Base-by-base conservation (phyloP, 2,797 vertebrate genomes). In the Urophycis tenuis region DNA sequence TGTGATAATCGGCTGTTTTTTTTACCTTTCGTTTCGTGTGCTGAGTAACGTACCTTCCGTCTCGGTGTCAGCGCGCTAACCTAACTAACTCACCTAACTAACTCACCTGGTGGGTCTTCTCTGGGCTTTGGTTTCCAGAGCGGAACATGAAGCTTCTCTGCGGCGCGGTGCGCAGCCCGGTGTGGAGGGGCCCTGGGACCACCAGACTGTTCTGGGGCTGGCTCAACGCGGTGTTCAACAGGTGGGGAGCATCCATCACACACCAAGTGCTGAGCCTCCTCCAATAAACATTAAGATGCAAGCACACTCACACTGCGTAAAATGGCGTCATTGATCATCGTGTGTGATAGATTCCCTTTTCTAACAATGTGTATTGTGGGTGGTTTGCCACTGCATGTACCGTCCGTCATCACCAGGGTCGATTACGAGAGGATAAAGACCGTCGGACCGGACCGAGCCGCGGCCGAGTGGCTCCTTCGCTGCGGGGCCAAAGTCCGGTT, bases 221-320 rank as follows among this genome's bases (percentile, higher is more conserved):
- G 97, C 91, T 99, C 81, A 99, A 99, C 69, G 92, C 96, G 0
- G 95, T 99, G 36, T 99, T 99, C 88, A 99, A 99, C 94, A 97
- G 94, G 97, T 99, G 90, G 94, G 92, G 25, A 30, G 17, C 32
- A 10, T 30, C 22, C 36, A 41, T 2, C 30, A n/a, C 12, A 19
- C 71, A 33, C 17, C 22, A 32, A 35, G 8, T 19, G 17, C 45
- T 22, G 14, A 14, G 4, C 39, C 39, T 41, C 39, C 14, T 41
- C 39, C 3, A 41, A 41, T 41, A 41, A 41, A 41, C 19, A 19
- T 1, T 53, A 53, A 34, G 33, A 34, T 34, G 33, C 33, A 34
- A 34, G 7, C 36, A 39, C 36, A 39, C 36, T 6, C 5, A 39
- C 11, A 39, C 36, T 22, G 6, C 45, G 12, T 45, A 3, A 45